Conservation (phyloP, 1,140 invertebrate genomes). For the Hestina assimilis region DNA sequence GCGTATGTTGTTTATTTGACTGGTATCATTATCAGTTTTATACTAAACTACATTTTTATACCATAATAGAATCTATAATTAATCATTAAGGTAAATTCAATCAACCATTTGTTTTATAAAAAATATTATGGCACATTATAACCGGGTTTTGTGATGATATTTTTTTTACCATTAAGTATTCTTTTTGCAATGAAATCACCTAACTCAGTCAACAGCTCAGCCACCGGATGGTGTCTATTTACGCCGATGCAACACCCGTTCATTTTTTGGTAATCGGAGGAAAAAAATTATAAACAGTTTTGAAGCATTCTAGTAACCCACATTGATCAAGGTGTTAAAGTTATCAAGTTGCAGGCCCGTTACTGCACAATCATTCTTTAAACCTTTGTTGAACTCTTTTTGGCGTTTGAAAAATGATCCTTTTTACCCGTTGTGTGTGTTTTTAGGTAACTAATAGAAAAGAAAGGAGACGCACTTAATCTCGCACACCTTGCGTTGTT, state of each 20-base stretch:
- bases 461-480: constrained; percentile 14
- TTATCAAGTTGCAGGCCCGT: constrained; percentile 71
- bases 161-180: too few relatives aligned
- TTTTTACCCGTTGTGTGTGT: constrained; percentile 38
- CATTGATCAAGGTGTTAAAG: constrained; percentile 74
- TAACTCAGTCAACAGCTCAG: constrained; percentile 15
- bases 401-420: constrained; percentile 41
- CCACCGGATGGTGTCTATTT: constrained; percentile 65
- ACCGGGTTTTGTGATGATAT: too few relatives aligned
- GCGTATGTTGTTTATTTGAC: background rate
- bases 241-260: constrained; percentile 55
- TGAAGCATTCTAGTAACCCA: constrained; percentile 68
- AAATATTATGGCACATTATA: too few relatives aligned
- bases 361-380: constrained; percentile 49
- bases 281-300: constrained; percentile 63
- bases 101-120: too few relatives aligned
- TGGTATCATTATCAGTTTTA: constrained; percentile 7
- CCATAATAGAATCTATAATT: too few relatives aligned
- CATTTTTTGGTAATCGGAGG: constrained; percentile 58
- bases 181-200: too few relatives aligned
- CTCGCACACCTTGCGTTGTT: constrained; percentile 27
- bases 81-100: too few relatives aligned
- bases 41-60: constrained; percentile 1
- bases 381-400: constrained; percentile 59
- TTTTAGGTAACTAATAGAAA: constrained; percentile 2